These are phyloP conservation scores for Helleia helle DNA, from an alignment of 2,888 invertebrate genomes.

Conservation along the genomic window DNA sequence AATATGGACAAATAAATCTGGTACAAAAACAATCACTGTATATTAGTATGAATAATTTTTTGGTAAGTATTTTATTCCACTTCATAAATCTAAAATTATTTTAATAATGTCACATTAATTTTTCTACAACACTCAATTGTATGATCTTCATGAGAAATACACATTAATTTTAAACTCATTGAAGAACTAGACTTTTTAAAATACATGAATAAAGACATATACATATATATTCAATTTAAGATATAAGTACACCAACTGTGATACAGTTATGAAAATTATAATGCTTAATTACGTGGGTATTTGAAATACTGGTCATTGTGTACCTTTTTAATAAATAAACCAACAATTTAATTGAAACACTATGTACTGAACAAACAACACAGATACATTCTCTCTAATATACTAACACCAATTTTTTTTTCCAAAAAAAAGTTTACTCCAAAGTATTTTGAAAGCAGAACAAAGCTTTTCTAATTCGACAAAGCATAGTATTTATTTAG, in stretches of 20 bases:
- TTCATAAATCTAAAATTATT: too few relatives aligned
- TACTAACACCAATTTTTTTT: conserved; percentile 7
- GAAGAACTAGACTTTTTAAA: neutral
- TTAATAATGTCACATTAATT: too few relatives aligned
- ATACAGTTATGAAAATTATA: neutral
- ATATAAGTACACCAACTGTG: neutral
- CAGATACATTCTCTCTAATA: neutral
- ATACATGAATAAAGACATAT: neutral
- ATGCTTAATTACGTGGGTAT: neutral
- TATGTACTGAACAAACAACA: conserved; percentile 5
- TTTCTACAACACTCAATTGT: neutral
- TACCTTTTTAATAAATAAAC: neutral
- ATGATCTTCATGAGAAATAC: neutral
- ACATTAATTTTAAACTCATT: neutral
- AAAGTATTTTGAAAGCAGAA: neutral
- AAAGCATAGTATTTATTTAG: neutral
- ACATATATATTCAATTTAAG: neutral
- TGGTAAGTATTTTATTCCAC: too few relatives aligned
- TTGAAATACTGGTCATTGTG: neutral
- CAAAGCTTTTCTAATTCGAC: neutral
- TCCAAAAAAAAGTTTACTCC: neutral
- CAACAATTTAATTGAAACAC: neutral
- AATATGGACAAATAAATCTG: neutral
- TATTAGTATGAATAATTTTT: too few relatives aligned
- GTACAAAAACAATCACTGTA: too few relatives aligned